Conservation (phyloP, 2,888 invertebrate species). For the Agrochola litura region DNA sequence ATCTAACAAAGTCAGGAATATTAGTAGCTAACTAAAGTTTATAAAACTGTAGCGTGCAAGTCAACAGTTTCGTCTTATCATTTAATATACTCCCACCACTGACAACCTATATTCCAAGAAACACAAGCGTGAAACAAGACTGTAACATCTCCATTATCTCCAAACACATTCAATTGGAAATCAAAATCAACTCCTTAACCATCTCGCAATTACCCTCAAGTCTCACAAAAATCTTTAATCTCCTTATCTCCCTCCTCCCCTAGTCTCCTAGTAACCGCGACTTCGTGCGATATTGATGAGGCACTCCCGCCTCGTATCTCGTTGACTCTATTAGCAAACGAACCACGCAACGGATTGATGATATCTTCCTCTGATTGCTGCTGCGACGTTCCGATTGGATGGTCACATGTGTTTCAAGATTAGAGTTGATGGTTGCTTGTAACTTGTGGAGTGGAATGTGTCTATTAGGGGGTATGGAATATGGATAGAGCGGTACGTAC, state of each 20-base stretch:
- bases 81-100: neutral
- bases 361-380: constrained; percentile 68
- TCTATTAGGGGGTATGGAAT: neutral
- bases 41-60: neutral
- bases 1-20: neutral
- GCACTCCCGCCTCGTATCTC: constrained; percentile 57
- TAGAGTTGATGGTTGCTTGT: constrained; percentile 37
- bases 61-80: neutral
- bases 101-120: neutral
- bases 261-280: constrained; percentile 33
- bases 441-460: constrained; percentile 23
- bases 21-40: neutral
- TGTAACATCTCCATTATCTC: neutral
- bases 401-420: constrained; percentile 65
- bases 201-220: constrained; percentile 31
- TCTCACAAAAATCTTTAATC: constrained; percentile 48
- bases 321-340: constrained; percentile 73
- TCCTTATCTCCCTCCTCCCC: constrained; percentile 15
- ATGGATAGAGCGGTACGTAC: neutral
- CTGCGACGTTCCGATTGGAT: constrained; percentile 64
- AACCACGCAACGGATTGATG: constrained; percentile 71
- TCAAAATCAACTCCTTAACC: constrained; percentile 32
- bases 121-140: neutral
- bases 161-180: constrained; percentile 16
- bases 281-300: constrained; percentile 60